These are phyloP conservation scores for Petrolisthes cinctipes DNA, from an alignment of 2,888 invertebrate species.

Conservation along the genomic window DNA sequence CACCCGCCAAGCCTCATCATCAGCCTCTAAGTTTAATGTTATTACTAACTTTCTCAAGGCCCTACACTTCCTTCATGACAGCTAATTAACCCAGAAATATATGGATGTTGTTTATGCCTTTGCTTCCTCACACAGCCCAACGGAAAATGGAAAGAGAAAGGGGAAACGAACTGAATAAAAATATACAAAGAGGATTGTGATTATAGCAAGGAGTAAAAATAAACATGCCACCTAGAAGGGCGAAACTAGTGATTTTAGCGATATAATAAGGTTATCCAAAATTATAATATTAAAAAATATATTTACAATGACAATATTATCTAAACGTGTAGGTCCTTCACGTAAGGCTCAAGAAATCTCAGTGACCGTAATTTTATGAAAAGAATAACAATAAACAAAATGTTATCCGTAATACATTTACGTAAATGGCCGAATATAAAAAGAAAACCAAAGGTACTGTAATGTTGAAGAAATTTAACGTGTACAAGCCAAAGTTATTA, in stretches of 20 bases:
- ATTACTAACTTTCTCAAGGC: slow-evolving; percentile 10
- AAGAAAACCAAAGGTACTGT: too few relatives aligned
- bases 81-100: slow-evolving; percentile 57
- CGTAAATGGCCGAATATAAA: too few relatives aligned
- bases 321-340: too few relatives aligned
- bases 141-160: slow-evolving; percentile 24
- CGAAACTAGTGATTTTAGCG: not conserved
- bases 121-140: slow-evolving; percentile 50
- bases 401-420: too few relatives aligned
- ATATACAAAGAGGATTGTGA: not conserved
- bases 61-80: slow-evolving; percentile 26
- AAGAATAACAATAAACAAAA: too few relatives aligned
- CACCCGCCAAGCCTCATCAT: slow-evolving; percentile 22
- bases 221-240: too few relatives aligned
- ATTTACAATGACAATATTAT: not conserved
- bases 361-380: too few relatives aligned
- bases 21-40: not conserved
- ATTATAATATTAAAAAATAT: not conserved
- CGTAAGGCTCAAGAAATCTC: too few relatives aligned
- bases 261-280: not conserved
- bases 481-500: too few relatives aligned
- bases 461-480: too few relatives aligned
- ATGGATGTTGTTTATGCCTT: slow-evolving; percentile 55
- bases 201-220: not conserved
- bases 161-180: not conserved